Evolutionary conservation across 2,888 invertebrate genomes (phyloP).

Genomic region (Drosophila mettleri): DNA sequence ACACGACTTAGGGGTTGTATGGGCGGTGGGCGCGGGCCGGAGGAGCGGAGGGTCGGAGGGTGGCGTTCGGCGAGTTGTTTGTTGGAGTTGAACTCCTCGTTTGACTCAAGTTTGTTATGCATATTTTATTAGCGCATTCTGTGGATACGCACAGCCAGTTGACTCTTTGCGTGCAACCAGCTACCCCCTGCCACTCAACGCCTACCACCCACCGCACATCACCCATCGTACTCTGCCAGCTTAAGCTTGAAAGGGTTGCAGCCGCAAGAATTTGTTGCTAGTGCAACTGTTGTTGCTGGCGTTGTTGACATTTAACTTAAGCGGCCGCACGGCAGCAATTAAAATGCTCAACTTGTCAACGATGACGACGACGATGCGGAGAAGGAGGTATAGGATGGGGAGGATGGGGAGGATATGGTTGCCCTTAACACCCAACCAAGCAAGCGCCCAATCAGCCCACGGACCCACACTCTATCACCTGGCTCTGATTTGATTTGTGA

Average conservation of each 20-base stretch:
- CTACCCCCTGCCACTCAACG: slow-evolving; percentile 2
- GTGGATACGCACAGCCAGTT: slow-evolving; percentile 79
- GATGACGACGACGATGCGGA: slow-evolving; percentile 43
- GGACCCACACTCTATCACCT: slow-evolving; percentile 5
- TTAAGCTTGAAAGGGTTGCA: slow-evolving; percentile 42
- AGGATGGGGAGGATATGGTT: slow-evolving; percentile 37
- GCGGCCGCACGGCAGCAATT: slow-evolving; percentile 74
- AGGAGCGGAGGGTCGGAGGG: background rate
- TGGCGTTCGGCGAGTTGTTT: background rate
- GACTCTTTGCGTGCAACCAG: slow-evolving; percentile 72
- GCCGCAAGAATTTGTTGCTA: slow-evolving; percentile 37
- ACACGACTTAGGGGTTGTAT: slow-evolving; percentile 1
- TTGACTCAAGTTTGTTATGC: slow-evolving; percentile 73
- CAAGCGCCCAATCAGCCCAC: slow-evolving; percentile 6
- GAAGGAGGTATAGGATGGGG: background rate
- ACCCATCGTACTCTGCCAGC: too few species aligned
- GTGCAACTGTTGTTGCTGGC: slow-evolving; percentile 43
- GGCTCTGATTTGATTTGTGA: slow-evolving; percentile 71
- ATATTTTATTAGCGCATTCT: slow-evolving; percentile 76
- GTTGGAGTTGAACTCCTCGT: slow-evolving; percentile 18
- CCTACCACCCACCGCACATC: background rate
- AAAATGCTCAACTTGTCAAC: slow-evolving; percentile 78
- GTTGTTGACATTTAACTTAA: slow-evolving; percentile 66
- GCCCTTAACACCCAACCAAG: slow-evolving; percentile 43
- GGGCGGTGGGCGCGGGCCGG: background rate